These are phyloP conservation scores for Gobius niger DNA, from an alignment of 2,113 vertebrate genomes.

Conservation along the genomic window DNA sequence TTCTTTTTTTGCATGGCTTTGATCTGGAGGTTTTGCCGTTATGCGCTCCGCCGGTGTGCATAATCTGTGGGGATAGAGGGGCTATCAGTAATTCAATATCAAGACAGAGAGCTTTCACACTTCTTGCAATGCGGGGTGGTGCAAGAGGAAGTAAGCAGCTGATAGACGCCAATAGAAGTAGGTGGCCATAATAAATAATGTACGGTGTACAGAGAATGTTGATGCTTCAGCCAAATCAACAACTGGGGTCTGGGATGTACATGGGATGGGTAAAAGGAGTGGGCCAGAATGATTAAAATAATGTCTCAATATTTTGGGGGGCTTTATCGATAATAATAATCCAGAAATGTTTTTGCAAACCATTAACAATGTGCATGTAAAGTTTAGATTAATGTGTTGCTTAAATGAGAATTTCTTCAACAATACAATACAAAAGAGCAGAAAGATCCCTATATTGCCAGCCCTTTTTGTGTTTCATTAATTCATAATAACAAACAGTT, in stretches of 20 bases:
- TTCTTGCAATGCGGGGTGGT: background rate
- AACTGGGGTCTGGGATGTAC: slow-evolving; percentile 2
- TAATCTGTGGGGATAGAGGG: slow-evolving; percentile 27
- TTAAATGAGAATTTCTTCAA: too few species aligned
- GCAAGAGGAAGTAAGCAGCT: slow-evolving; percentile 8
- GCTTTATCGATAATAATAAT: too few species aligned
- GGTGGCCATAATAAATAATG: slow-evolving; percentile 34
- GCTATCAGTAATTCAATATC: slow-evolving; percentile 29
- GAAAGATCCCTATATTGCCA: too few species aligned
- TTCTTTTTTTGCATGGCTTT: slow-evolving; percentile 32
- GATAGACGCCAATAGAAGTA: slow-evolving; percentile 22
- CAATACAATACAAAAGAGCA: too few species aligned
- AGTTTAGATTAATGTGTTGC: too few species aligned
- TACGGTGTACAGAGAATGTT: slow-evolving; percentile 4
- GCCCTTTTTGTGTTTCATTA: too few species aligned
- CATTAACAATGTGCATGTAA: too few species aligned
- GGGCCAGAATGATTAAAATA: too few species aligned
- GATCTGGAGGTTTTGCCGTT: slow-evolving; percentile 30
- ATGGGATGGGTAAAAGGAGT: background rate
- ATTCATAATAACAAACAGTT: too few species aligned
- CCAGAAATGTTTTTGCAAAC: too few species aligned
- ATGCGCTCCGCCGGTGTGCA: slow-evolving; percentile 14
- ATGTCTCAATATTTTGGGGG: too few species aligned
- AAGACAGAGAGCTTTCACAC: slow-evolving; percentile 4
- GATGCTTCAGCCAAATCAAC: background rate